These are phyloP conservation scores for Delphinus delphis DNA, from an alignment of 2,113 vertebrate species.

Conservation along the genomic window DNA sequence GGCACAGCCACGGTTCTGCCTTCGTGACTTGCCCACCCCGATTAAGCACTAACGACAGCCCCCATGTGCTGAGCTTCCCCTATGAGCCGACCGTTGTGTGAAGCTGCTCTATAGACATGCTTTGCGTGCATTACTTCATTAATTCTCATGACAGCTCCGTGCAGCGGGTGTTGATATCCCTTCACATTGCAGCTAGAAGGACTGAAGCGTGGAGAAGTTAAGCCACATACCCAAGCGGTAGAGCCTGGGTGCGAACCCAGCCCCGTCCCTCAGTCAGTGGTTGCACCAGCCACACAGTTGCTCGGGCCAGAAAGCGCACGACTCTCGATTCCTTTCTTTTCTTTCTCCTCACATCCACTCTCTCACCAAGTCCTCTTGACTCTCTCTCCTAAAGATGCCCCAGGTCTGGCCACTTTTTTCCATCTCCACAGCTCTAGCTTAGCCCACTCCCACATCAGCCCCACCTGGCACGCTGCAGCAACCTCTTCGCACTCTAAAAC, in stretches of 20 bases:
- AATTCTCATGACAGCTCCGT: background rate
- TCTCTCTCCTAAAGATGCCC: background rate
- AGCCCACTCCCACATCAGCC: background rate
- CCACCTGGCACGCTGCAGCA: background rate
- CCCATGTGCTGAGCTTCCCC: background rate
- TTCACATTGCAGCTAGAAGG: background rate
- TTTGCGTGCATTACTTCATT: background rate
- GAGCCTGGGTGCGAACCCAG: background rate
- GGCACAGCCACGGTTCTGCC: background rate
- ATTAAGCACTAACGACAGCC: background rate
- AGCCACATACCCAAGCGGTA: background rate
- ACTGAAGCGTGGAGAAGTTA: background rate
- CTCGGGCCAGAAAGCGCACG: background rate
- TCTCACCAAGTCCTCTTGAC: background rate
- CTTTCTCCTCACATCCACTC: background rate
- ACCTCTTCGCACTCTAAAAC: background rate
- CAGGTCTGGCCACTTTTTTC: background rate
- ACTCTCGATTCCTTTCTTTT: background rate
- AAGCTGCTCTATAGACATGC: background rate
- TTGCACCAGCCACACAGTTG: background rate
- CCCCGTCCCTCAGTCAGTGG: background rate
- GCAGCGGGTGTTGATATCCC: background rate
- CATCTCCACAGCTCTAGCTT: background rate
- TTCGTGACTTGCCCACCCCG: background rate
- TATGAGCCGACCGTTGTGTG: accelerated